Conservation (phyloP, 1,140 invertebrate species). For the Goniozus legneri region DNA sequence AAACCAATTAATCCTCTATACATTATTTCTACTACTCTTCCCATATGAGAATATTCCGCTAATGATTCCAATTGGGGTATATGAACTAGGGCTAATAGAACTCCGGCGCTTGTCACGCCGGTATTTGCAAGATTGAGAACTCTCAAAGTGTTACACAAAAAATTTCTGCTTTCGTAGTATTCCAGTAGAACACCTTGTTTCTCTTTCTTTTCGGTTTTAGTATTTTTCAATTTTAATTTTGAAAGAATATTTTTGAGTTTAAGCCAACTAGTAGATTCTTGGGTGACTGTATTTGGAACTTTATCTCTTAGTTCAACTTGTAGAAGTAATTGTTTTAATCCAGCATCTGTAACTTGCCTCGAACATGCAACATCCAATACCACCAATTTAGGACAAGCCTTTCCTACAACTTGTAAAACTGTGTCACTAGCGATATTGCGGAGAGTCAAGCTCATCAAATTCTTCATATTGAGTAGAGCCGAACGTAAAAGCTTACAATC, state of each 20-base stretch:
- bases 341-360: conserved; percentile 50
- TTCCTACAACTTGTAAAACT: conserved; percentile 49
- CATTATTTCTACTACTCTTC: conserved; percentile 49
- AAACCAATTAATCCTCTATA: conserved; percentile 34
- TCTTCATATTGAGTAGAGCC: conserved; percentile 43
- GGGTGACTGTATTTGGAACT: conserved; percentile 8
- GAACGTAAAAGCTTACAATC: conserved; percentile 49
- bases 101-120: conserved; percentile 47
- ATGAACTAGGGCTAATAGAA: conserved; percentile 46
- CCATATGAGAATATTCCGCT: conserved; percentile 52
- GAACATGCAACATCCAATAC: conserved; percentile 53
- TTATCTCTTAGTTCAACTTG: conserved; percentile 50
- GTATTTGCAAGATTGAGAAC: conserved; percentile 53
- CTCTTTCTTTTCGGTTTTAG: conserved; percentile 30
- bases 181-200: conserved; percentile 43
- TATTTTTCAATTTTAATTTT: conserved; percentile 29
- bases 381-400: conserved; percentile 46
- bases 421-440: conserved; percentile 52
- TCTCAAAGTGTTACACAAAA: conserved; percentile 46
- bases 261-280: conserved; percentile 41
- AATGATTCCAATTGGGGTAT: conserved; percentile 48
- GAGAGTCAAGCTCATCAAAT: conserved; percentile 44
- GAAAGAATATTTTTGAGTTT: conserved; percentile 36
- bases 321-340: conserved; percentile 49
- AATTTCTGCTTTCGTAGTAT: conserved; percentile 46